phyloP scores from a whole-genome alignment of 30 jellyfish, hydroid and myxozoan genomes.

The Hydra vulgaris region DNA sequence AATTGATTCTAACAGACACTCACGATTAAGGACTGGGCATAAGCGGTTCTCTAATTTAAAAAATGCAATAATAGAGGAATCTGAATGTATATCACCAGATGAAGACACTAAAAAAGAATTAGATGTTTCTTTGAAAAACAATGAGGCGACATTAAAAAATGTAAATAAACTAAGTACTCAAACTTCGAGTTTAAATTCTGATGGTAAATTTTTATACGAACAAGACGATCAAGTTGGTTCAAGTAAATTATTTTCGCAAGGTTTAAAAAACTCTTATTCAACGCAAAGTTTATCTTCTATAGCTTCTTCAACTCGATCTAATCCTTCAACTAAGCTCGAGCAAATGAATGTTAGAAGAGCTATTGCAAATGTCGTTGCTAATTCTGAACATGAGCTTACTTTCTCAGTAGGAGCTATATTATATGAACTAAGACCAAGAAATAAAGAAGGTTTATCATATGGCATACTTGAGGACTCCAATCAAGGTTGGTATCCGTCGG shows the following conservation, averaged over 20 bases:
- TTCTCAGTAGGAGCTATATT: constrained; percentile 28
- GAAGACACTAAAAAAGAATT: not conserved
- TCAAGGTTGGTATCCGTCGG: constrained; percentile 30
- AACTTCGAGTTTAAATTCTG: not conserved
- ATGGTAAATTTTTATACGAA: not conserved
- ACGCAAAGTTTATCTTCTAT: constrained; percentile 27
- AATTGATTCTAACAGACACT: not conserved
- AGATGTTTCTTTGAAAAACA: not conserved
- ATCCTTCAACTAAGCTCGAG: constrained; percentile 27
- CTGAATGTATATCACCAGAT: not conserved
- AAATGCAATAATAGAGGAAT: not conserved
- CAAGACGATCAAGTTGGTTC: not conserved
- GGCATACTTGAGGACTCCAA: constrained; percentile 29
- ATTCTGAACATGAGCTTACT: constrained; percentile 18
- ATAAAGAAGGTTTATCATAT: constrained; percentile 26
- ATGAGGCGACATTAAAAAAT: not conserved
- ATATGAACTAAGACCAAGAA: constrained; percentile 26
- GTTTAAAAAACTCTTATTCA: constrained; percentile 3
- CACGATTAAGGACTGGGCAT: not conserved
- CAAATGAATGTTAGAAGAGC: constrained; percentile 27
- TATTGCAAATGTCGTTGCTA: constrained; percentile 23
- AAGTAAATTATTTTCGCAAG: not conserved
- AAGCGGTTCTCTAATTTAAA: not conserved
- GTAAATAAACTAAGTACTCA: not conserved
- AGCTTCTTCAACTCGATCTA: constrained; percentile 27